Base-by-base conservation (phyloP, 1,140 invertebrate genomes). In the Chymomyza costata region DNA sequence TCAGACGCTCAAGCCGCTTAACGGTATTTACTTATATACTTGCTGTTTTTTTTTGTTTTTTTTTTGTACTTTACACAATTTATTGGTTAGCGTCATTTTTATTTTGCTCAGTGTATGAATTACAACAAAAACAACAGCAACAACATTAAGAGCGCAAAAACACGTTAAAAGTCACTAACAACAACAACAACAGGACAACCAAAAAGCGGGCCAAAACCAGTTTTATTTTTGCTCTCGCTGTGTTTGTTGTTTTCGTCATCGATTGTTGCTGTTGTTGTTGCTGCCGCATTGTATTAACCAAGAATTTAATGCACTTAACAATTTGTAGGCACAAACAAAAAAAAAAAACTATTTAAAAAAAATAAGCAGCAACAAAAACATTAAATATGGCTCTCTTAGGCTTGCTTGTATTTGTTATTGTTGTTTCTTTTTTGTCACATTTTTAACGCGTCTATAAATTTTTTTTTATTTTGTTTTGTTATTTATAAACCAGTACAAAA, bases 181-280 rank as follows among this genome's bases (percentile, higher is more conserved):
- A 34, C 30, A 38, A 14, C 30, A 52, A 37, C 40, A 47, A 68
- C 66, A 58, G n/a, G n/a, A 53, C 32, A 48, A 49, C 15, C 40
- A 45, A 48, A 1, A 45, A 63, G 59, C 63, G 63, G 32, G 31
- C 50, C 35, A 43, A 56, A 74, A 74, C 69, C 69, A 43, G 69
- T 74, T 74, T 65, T 49, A 8, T 28, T 50, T 56, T 56, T 52
- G 19, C 38, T 57, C 13, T 14, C 32, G 25, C 10, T 8, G 41
- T 17, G 30, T 47, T 7, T 34, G 17, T 50, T 46, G 45, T 32
- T 65, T 40, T 44, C 51, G 16, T 40, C 16, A 10, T 41, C 40
- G 31, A 18, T 39, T 51, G 8, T n/a, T 39, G 13, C 28, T 18
- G 43, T 21, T 43, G 7, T 43, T 52, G 19, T 28, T 15, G 19